These are phyloP conservation scores for Aurelia coerulea DNA, from an alignment of 30 jellyfish, hydroid and myxozoan species.

Conservation along the genomic window DNA sequence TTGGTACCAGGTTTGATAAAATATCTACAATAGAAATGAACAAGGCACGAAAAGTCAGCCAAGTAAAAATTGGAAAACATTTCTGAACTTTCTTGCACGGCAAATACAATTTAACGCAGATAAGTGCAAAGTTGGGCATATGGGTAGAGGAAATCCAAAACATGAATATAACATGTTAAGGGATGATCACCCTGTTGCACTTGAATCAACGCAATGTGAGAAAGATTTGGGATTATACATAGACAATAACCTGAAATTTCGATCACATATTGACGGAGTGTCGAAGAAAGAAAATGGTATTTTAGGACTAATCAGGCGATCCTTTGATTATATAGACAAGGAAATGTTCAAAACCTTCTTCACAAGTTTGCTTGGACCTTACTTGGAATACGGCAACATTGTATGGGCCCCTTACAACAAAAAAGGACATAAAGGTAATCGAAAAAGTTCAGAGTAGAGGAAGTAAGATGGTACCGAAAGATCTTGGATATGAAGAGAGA, in stretches of 20 bases:
- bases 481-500: slow-evolving; percentile 41
- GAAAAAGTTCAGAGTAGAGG: slow-evolving; percentile 56
- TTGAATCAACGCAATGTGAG: no score
- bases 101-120: no score
- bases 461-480: slow-evolving; percentile 54
- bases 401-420: slow-evolving; percentile 64
- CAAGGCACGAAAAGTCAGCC: no score
- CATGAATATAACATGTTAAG: slow-evolving; percentile 5
- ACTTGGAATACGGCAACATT: slow-evolving; percentile 57
- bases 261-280: slow-evolving; percentile 24
- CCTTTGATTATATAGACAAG: not conserved
- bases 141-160: slow-evolving; percentile 49
- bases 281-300: slow-evolving; percentile 33
- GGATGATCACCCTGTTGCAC: no score
- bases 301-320: slow-evolving; percentile 42
- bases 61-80: no score
- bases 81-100: no score
- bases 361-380: slow-evolving; percentile 49
- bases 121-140: not conserved
- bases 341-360: slow-evolving; percentile 8
- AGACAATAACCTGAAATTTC: slow-evolving; percentile 20
- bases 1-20: no score
- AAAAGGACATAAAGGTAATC: slow-evolving; percentile 14
- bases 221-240: slow-evolving; percentile 20
- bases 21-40: no score